Percentiles rank a stretch among this genome's conserved stretches.
These are phyloP conservation scores for Caenorhabditis sp. DNA, from an alignment of 2,888 invertebrate genomes.

Conservation along the genomic window DNA sequence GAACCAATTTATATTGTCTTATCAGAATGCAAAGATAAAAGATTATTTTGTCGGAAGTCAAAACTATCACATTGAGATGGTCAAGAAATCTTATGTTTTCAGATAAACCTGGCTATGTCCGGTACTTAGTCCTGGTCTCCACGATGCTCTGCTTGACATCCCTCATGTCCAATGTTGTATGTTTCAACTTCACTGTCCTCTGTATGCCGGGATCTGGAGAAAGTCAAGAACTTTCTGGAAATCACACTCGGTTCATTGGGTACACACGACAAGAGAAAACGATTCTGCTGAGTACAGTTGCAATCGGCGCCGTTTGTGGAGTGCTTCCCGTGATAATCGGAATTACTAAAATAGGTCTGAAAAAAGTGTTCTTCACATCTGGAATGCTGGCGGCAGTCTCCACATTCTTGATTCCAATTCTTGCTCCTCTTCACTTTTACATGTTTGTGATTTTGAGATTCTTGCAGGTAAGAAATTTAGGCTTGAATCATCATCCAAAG, in stretches of 20 bases:
- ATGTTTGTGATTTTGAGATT: conserved; percentile 71
- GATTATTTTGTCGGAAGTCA: not conserved
- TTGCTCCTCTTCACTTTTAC: conserved; percentile 57
- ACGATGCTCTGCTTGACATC: conserved; percentile 79
- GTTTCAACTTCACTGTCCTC: conserved; percentile 81
- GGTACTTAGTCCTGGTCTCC: conserved; percentile 74
- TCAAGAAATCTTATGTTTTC: conserved; percentile 4
- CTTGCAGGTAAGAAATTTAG: conserved; percentile 6
- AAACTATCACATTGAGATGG: not conserved
- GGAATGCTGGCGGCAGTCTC: conserved; percentile 66
- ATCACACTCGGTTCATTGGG: conserved; percentile 72
- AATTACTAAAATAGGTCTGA: conserved; percentile 76
- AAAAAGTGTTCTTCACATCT: conserved; percentile 69
- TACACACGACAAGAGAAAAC: conserved; percentile 76
- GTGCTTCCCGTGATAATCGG: conserved; percentile 78
- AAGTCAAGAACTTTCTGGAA: conserved; percentile 40
- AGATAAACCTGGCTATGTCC: conserved; percentile 53
- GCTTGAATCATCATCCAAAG: not conserved
- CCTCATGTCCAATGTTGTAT: conserved; percentile 81
- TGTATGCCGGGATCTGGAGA: conserved; percentile 75
- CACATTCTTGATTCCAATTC: conserved; percentile 68
- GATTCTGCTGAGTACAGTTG: conserved; percentile 79
- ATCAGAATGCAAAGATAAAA: conserved; percentile 18
- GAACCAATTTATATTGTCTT: not conserved
- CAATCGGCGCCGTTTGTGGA: conserved; percentile 81